Conservation (phyloP, 2,797 vertebrate species). For the Eurystomus glaucurus region DNA sequence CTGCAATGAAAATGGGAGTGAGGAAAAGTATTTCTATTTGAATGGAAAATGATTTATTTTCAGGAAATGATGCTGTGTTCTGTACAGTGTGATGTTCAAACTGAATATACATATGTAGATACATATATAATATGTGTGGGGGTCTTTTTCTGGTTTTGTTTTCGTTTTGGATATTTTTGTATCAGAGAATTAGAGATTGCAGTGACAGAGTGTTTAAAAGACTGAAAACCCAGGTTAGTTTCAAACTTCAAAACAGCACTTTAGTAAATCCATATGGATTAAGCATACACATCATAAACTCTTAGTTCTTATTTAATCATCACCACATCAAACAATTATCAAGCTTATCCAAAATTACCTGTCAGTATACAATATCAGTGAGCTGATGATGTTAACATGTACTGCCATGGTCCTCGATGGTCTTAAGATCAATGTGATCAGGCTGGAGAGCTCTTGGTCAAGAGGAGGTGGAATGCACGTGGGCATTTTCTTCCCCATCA, state of each 20-base stretch:
- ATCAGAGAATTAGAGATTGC: background rate
- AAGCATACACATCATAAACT: background rate
- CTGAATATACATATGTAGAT: background rate
- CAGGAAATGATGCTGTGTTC: background rate
- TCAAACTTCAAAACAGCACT: background rate
- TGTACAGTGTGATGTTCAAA: background rate
- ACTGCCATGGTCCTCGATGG: rapidly evolving
- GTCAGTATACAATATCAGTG: background rate
- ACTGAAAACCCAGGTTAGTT: background rate
- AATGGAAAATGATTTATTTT: background rate
- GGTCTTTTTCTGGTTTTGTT: background rate
- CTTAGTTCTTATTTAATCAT: background rate
- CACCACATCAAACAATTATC: background rate
- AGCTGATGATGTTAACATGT: background rate
- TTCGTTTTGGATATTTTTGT: background rate
- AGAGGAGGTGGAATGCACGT: background rate
- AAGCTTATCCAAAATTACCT: background rate
- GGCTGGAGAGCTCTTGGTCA: background rate
- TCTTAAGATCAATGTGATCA: background rate
- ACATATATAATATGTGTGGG: background rate
- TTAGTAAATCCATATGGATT: background rate
- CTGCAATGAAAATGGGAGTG: background rate
- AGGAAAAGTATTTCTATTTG: background rate
- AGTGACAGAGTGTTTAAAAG: background rate
- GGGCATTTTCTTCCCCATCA: background rate